Evolutionary conservation across 2,888 invertebrate species (phyloP).

Genomic region (Orthosia incerta): DNA sequence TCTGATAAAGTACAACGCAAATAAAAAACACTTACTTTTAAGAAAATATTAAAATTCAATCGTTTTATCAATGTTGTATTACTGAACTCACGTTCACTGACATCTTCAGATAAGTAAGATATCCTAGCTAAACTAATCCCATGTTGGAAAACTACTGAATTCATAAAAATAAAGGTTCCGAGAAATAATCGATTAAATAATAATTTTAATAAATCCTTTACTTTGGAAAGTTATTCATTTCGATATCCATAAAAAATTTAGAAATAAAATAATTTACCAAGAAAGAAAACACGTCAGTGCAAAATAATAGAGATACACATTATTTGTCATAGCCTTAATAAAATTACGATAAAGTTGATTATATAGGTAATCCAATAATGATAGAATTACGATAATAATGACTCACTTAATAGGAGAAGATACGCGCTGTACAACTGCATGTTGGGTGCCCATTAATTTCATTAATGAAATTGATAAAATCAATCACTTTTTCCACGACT

Average conservation of each 20-base stretch:
- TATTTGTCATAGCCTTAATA: neutral
- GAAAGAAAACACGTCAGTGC: neutral
- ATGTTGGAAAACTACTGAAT: slow-evolving; percentile 39
- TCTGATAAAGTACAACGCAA: neutral
- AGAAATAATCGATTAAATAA: neutral
- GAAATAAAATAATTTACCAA: neutral
- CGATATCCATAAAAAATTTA: too few relatives aligned
- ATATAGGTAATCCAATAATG: neutral
- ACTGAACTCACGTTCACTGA: neutral
- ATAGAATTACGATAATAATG: slow-evolving; percentile 2
- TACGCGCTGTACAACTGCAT: slow-evolving; percentile 67
- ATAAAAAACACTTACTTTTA: neutral
- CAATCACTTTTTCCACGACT: slow-evolving; percentile 48
- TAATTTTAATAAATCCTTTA: neutral
- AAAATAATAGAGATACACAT: neutral
- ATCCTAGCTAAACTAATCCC: slow-evolving; percentile 13
- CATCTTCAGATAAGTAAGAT: slow-evolving; percentile 8
- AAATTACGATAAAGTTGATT: neutral
- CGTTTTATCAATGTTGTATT: slow-evolving; percentile 9
- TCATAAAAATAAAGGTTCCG: neutral
- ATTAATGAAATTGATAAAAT: slow-evolving; percentile 34
- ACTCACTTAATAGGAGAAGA: slow-evolving; percentile 66
- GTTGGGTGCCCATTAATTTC: slow-evolving; percentile 66
- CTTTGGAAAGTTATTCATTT: too few relatives aligned
- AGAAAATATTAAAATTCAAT: neutral